Evolutionary conservation across 2,888 invertebrate species (phyloP).

Genomic region (Torymus auratus): DNA sequence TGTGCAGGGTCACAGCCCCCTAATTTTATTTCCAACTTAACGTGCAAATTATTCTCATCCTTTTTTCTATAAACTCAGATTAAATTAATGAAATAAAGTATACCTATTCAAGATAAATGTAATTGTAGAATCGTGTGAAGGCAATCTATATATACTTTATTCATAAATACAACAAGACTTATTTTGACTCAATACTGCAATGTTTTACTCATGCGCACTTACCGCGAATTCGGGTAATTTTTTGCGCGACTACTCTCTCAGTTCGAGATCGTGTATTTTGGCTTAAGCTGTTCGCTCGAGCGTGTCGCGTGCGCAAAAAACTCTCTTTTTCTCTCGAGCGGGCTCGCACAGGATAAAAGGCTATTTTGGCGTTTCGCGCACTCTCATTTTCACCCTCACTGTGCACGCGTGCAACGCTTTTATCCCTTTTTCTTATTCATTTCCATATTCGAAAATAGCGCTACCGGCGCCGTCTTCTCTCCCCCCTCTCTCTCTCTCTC

Average conservation of each 20-base stretch:
- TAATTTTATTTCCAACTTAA: too few relatives aligned
- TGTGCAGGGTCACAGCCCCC: too few relatives aligned
- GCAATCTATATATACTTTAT: too few relatives aligned
- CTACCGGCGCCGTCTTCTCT: conserved; percentile 1
- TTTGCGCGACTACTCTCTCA: background rate
- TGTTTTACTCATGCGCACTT: too few relatives aligned
- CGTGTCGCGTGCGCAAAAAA: conserved; percentile 24
- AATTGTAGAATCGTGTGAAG: too few relatives aligned
- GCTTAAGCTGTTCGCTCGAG: background rate
- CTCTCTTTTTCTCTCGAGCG: background rate
- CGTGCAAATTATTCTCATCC: too few relatives aligned
- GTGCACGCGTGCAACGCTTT: conserved; percentile 29
- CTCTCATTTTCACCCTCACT: conserved; percentile 58
- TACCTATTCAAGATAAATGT: too few relatives aligned
- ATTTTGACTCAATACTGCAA: too few relatives aligned
- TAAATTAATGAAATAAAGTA: too few relatives aligned
- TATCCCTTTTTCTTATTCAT: conserved; percentile 51
- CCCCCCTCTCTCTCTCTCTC: too few relatives aligned
- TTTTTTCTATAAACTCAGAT: too few relatives aligned
- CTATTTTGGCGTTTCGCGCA: conserved; percentile 64
- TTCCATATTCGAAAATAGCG: conserved; percentile 63
- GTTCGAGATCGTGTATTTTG: background rate
- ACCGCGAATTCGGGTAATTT: conserved; percentile 3
- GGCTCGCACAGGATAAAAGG: conserved; percentile 41
- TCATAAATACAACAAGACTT: too few relatives aligned